Base-by-base conservation (phyloP, 2,888 invertebrate genomes). In the Drosophila hawaiiensis region DNA sequence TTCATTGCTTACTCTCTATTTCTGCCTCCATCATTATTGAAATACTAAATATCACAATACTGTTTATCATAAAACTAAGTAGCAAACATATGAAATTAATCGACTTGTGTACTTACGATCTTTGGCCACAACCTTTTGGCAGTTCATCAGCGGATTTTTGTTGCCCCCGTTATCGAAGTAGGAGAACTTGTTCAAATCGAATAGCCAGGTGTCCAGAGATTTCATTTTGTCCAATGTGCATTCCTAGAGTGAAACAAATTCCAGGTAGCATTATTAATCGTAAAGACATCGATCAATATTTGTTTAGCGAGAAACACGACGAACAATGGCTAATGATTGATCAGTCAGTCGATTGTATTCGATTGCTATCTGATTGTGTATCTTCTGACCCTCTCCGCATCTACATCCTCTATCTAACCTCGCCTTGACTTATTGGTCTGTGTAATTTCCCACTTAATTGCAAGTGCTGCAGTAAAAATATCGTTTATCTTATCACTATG, bases 121-220 rank as follows among this genome's bases (percentile, higher is more conserved):
- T 79, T 85, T 87, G 60, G 92, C 93, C 58, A 93, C 91, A 31
- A 94, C 92, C 78, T 94, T 94, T 83, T 94, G 94, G 76, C 94
- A 94, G 70, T 92, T 92, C 92, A 93, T 93, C 3, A 93, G 83
- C 3, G 93, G 93, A 80, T 84, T 84, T 55, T 91, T 91, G 53
- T 83, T 85, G 62, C 82, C 78, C 43, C 91, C 91, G 25, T 86
- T 89, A 39, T 91, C 91, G 53, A 92, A 92, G 61, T 92, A 93
- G 2, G 91, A 83, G 55, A 93, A 91, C 75, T 91, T 94, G 93
- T 81, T 95, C 92, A 93, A 73, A 14, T 93, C 91, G 53, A 92
- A 91, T 3, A 93, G 91, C 93, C 93, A 93, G 14, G 93, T 91
- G 68, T 92, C 86, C 59, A 92, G 78, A 3, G 92, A 91, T 74